Evolutionary conservation across 2,113 vertebrate genomes (phyloP), one percentile per base, ranked within the genome.

Genomic region (Octodon degus): DNA sequence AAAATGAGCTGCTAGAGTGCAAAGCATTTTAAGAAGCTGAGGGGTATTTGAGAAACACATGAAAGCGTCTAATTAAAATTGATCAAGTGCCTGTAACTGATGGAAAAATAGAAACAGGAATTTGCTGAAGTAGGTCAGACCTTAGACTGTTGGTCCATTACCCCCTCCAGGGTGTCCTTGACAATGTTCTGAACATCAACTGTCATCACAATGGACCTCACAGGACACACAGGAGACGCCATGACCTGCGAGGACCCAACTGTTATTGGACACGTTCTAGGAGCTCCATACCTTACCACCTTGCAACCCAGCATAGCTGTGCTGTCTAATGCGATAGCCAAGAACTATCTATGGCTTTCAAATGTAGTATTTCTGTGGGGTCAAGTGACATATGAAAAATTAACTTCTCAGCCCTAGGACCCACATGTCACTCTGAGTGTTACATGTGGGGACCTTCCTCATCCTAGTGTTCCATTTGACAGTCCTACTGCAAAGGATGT

Each of bases 31-130:
- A 63, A 89, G 90, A 86, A 22, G 7, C 3, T 0, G 0, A 79
- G 1, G 1, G 1, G 34, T 58, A 22, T 90, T 67, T 93, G 79
- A 90, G 88, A 92, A 93, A 43, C 2, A 62, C 37, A 55, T 0
- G 4, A 83, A 68, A 93, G 67, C 1, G 13, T 67, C 50, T 92
- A 83, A 95, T 90, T 95, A 95, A 97, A 96, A 79, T 14, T 86
- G 47, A 72, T 1, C 1, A 9, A 95, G 76, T 90, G 4, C 74
- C 24, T 84, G 84, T 67, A 50, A 89, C 87, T 62, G 55, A 81
- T 4, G 50, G 55, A 63, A 60, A 91, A 91, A 67, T 19, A 4
- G 50, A 58, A 91, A 50, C 0, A 1, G 0, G 22, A 58, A 47
- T 60, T 92, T 62, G 24, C 7, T 76, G 22, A 68, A 62, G 89